Evolutionary conservation across 1,140 invertebrate genomes (phyloP).

Genomic region (Drosophila asahinai): DNA sequence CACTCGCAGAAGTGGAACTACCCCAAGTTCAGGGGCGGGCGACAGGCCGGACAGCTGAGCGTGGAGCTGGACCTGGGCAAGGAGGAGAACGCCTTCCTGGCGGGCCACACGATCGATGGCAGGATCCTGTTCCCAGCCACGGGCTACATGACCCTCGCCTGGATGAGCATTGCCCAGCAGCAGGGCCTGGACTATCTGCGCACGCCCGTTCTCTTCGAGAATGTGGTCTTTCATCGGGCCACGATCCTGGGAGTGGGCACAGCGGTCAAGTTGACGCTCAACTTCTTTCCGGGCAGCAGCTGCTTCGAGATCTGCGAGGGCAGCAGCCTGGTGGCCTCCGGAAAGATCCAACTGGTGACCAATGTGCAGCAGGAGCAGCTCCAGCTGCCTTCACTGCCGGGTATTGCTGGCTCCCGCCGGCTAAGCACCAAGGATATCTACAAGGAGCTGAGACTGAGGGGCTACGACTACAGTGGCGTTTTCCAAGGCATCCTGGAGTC

Average conservation of each 20-base stretch:
- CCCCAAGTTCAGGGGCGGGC: slow-evolving; percentile 88
- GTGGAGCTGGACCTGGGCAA: slow-evolving; percentile 92
- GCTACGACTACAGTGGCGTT: slow-evolving; percentile 96
- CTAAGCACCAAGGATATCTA: slow-evolving; percentile 92
- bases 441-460: slow-evolving; percentile 95
- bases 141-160: slow-evolving; percentile 96
- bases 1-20: slow-evolving; percentile 93
- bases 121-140: slow-evolving; percentile 98
- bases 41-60: slow-evolving; percentile 88
- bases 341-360: slow-evolving; percentile 89
- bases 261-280: slow-evolving; percentile 93
- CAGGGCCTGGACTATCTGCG: slow-evolving; percentile 91
- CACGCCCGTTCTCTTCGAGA: slow-evolving; percentile 93
- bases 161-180: slow-evolving; percentile 96
- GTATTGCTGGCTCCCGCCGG: slow-evolving; percentile 78
- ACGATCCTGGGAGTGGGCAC: slow-evolving; percentile 94
- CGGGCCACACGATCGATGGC: slow-evolving; percentile 97
- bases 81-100: slow-evolving; percentile 90
- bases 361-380: slow-evolving; percentile 87
- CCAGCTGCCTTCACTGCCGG: slow-evolving; percentile 73
- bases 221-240: slow-evolving; percentile 95
- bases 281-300: slow-evolving; percentile 94
- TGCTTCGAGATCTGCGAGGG: slow-evolving; percentile 97
- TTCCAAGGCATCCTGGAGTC: slow-evolving; percentile 92
- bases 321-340: slow-evolving; percentile 92